Base-by-base conservation (phyloP, 1,140 invertebrate species). In the Mycetomoellerius zeteki region DNA sequence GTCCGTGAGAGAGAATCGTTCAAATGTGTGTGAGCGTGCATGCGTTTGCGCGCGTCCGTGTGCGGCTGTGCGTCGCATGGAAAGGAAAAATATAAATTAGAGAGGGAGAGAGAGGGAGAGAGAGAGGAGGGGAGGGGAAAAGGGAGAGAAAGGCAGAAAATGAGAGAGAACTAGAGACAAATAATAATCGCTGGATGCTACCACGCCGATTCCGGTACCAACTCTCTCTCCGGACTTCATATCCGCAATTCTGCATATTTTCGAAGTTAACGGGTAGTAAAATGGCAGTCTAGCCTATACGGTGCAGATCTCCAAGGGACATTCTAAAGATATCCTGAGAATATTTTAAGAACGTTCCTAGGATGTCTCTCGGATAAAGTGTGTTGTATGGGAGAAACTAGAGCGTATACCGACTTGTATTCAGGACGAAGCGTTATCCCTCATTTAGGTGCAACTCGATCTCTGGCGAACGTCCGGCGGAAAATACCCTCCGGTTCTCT, bases 21-120 rank as follows among this genome's bases (percentile, higher is more conserved):
- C n/a, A 24, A n/a, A 19, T 60, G 8, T 52, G 37, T 10, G 62
- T 27, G 43, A 37, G 47, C 12, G 33, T 80, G 30, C 47, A 33
- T 14, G 62, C 16, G 33, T 16, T 24, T 27, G 64, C 54, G 37
- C 5, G 77, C 37, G 37, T 65, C 21, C 21, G 24, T n/a, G 33
- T n/a, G 8, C 43, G 19, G 21, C 64, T 30, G 85, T 67, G 54
- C 56, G 71, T 78, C 37, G 33, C 64, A 85, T 82, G 77, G 76
- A 89, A 85, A 75, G 82, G n/a, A 75, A 91, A 91, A 87, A 87
- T 88, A 88, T 85, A 90, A 85, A 90, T 82, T 81, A 24, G 71
- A 82, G 27, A 19, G 84, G 27, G 8, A 12, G 19, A 76, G 52
- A 58, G 47, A 33, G 65, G 75, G 24, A 60, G 52, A 65, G 19